Percentiles rank a stretch among this genome's conserved stretches.
phyloP scores from a whole-genome alignment of 2,888 invertebrate genomes.

The Pyralis farinalis region DNA sequence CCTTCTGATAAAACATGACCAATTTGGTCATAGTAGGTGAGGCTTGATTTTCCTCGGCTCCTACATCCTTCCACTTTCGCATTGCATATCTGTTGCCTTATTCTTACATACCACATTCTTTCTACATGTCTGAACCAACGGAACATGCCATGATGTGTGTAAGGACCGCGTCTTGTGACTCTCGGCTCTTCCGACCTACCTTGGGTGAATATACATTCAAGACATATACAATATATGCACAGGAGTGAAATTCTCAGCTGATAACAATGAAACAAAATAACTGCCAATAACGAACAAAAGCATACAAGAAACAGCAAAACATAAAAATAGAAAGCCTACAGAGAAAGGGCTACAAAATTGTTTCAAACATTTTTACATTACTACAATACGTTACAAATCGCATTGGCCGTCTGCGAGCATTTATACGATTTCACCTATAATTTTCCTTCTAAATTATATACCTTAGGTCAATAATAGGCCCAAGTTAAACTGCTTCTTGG shows the following conservation, averaged over 20 bases:
- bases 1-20: too few relatives aligned
- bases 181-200: too few relatives aligned
- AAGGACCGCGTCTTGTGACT: too few relatives aligned
- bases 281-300: slow-evolving; percentile 14
- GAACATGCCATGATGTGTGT: too few relatives aligned
- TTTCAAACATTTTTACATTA: slow-evolving; percentile 43
- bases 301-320: slow-evolving; percentile 30
- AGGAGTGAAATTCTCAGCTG: not conserved
- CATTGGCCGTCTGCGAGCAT: slow-evolving; percentile 35
- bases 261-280: slow-evolving; percentile 10
- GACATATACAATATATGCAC: too few relatives aligned
- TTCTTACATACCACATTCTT: too few relatives aligned
- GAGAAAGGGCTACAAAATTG: slow-evolving; percentile 51
- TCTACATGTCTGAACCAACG: too few relatives aligned
- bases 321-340: slow-evolving; percentile 51
- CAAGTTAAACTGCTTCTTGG: slow-evolving; percentile 11
- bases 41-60: too few relatives aligned
- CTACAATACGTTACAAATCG: slow-evolving; percentile 52
- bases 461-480: slow-evolving; percentile 33
- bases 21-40: too few relatives aligned
- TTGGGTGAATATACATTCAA: too few relatives aligned
- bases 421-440: slow-evolving; percentile 57
- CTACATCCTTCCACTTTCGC: too few relatives aligned
- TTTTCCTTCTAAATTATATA: slow-evolving; percentile 48
- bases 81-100: too few relatives aligned